Conservation (phyloP, 2,797 vertebrate genomes). For the Tamandua tetradactyla region DNA sequence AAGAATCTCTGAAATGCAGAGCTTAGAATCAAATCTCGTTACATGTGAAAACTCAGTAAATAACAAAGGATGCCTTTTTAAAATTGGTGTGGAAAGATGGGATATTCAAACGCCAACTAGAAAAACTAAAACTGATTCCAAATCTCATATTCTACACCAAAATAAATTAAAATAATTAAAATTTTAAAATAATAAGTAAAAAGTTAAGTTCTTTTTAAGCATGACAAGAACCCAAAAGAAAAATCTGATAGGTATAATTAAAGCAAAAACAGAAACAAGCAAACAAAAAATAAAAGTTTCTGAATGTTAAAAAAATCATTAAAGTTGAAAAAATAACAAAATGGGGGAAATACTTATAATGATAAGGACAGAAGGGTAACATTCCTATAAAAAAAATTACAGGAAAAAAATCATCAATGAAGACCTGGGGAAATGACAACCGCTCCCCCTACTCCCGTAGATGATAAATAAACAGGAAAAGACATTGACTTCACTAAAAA, state of each 20-base stretch:
- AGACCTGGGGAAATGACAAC: not conserved
- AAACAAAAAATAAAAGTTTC: not conserved
- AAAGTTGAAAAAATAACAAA: conserved; percentile 26
- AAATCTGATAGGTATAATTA: not conserved
- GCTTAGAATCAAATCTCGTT: not conserved
- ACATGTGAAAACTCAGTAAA: not conserved
- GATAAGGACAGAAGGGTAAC: not conserved
- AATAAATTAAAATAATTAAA: not conserved
- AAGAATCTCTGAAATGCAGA: not conserved
- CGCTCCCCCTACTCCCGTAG: not conserved
- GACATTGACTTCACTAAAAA: not conserved
- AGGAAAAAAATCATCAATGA: not conserved
- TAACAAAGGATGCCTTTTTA: not conserved
- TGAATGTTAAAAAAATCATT: not conserved
- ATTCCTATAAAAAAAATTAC: not conserved
- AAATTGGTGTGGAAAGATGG: not conserved
- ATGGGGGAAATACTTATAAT: not conserved
- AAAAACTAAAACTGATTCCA: not conserved
- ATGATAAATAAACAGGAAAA: not conserved
- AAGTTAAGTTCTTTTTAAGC: not conserved
- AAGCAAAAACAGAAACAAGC: not conserved
- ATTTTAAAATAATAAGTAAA: not conserved
- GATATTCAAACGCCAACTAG: not conserved
- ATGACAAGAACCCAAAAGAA: not conserved
- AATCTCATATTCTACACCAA: not conserved